Evolutionary conservation across 2,888 invertebrate species (phyloP).

Genomic region (Xestia ashworthii): DNA sequence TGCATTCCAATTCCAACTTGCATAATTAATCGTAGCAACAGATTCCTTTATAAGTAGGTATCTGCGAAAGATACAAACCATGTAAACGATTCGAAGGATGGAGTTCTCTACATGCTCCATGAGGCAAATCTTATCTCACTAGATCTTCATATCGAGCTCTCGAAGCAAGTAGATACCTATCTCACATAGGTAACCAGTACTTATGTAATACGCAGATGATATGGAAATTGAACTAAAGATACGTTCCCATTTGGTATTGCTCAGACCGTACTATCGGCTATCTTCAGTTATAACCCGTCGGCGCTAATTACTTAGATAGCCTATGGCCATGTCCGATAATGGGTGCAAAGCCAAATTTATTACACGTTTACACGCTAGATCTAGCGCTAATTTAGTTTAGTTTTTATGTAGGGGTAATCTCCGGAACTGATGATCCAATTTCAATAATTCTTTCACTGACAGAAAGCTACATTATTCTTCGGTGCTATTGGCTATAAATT

Average conservation of each 20-base stretch:
- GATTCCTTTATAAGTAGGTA: background rate
- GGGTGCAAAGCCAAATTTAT: slow-evolving; percentile 33
- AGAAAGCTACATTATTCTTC: no score
- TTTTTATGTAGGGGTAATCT: no score
- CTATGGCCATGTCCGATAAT: slow-evolving; percentile 19
- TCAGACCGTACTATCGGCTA: slow-evolving; percentile 13
- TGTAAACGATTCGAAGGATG: slow-evolving; percentile 9
- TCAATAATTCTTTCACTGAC: no score
- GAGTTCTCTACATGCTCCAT: background rate
- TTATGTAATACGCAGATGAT: slow-evolving; percentile 9
- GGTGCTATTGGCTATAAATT: no score
- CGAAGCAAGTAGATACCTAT: background rate
- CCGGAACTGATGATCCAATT: no score
- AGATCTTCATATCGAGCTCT: slow-evolving; percentile 27
- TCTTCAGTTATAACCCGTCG: slow-evolving; percentile 40
- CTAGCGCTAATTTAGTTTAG: no score
- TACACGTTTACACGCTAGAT: slow-evolving; percentile 6
- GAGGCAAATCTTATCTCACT: slow-evolving; percentile 22
- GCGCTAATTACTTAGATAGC: slow-evolving; percentile 28
- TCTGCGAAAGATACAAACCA: background rate
- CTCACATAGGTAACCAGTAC: background rate
- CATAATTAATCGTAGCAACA: slow-evolving; percentile 9
- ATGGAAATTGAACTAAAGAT: slow-evolving; percentile 21
- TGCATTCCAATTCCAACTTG: background rate
- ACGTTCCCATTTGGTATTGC: background rate